Evolutionary conservation across 2,113 vertebrate species (phyloP).

Genomic region (Thamnaconus septentrionalis): DNA sequence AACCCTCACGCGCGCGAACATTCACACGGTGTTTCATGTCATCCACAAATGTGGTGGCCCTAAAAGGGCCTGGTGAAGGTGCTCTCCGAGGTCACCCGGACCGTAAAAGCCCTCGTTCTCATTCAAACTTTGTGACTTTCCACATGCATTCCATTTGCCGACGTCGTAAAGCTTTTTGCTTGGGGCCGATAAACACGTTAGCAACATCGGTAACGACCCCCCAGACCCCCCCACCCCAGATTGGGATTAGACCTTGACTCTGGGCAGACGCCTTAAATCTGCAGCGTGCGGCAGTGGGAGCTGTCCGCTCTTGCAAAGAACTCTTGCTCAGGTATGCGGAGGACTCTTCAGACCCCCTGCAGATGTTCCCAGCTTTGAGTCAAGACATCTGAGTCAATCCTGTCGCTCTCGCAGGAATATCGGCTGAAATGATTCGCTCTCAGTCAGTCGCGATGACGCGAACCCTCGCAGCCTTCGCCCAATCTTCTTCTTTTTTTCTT

Average conservation of each 20-base stretch:
- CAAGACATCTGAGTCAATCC: background rate
- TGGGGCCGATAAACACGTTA: constrained; percentile 10
- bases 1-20: background rate
- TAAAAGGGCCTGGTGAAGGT: constrained; percentile 3
- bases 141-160: constrained; percentile 34
- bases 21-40: constrained; percentile 4
- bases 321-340: constrained; percentile 35
- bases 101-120: background rate
- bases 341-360: background rate
- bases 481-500: too few species aligned
- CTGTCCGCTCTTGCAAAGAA: constrained; percentile 19
- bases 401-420: constrained; percentile 20
- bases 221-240: too few species aligned
- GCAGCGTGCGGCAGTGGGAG: constrained; percentile 13
- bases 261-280: constrained; percentile 8
- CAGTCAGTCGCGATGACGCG: too few species aligned
- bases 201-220: background rate
- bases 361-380: constrained; percentile 16
- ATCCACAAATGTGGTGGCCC: background rate
- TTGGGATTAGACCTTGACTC: too few species aligned
- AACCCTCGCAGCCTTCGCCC: too few species aligned
- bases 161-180: constrained; percentile 1
- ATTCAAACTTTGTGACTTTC: constrained; percentile 7
- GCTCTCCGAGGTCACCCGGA: constrained; percentile 6
- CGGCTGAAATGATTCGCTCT: constrained; percentile 18